Evolutionary conservation across 2,797 vertebrate species (phyloP).

Genomic region (Centroberyx gerrardi): DNA sequence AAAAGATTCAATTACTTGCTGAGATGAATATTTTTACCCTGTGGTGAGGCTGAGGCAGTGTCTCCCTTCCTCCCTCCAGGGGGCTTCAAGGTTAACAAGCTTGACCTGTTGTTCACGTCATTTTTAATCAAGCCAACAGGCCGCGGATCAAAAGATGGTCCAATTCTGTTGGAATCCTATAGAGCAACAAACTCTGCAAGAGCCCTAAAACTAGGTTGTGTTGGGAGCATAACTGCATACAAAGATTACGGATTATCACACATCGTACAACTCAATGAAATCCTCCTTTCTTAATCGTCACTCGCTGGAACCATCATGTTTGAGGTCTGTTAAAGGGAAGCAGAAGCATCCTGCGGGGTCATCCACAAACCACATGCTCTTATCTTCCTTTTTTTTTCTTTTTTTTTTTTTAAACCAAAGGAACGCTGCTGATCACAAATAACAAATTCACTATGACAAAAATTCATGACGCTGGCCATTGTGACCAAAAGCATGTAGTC

Average conservation of each 20-base stretch:
- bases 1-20: slow-evolving; percentile 7
- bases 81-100: slow-evolving; percentile 17
- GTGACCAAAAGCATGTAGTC: slow-evolving; percentile 16
- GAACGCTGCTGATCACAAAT: not conserved
- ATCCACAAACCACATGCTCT: too few relatives aligned
- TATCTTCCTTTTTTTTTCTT: too few relatives aligned
- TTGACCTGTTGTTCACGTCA: slow-evolving; percentile 4
- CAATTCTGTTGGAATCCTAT: not conserved
- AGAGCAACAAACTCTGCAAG: not conserved
- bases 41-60: not conserved
- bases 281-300: not conserved
- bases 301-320: not conserved
- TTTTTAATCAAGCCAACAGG: slow-evolving; percentile 37
- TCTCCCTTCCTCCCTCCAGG: not conserved
- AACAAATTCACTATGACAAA: not conserved
- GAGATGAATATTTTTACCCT: slow-evolving; percentile 1
- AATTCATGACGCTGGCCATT: not conserved
- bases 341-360: not conserved
- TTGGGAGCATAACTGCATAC: not conserved
- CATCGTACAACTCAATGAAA: not conserved
- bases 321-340: not conserved
- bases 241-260: not conserved
- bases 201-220: not conserved
- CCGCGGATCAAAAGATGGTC: not conserved
- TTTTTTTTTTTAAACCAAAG: not conserved